Evolutionary conservation across 1,140 invertebrate species (phyloP).

Genomic region (Arctopsyche grandis): DNA sequence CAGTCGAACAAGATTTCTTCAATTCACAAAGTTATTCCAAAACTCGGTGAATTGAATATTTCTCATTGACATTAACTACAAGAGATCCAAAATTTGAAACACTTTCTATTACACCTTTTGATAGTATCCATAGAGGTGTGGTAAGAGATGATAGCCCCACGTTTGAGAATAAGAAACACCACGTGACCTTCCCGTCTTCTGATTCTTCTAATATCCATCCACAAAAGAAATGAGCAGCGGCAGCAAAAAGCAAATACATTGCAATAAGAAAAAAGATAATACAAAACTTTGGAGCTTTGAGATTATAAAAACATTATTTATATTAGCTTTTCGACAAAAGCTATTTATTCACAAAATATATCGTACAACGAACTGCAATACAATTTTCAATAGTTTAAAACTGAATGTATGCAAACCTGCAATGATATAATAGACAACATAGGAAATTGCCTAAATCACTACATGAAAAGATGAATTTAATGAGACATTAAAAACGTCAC

Average conservation of each 20-base stretch:
- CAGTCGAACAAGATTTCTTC: no score
- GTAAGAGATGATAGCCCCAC: slow-evolving; percentile 86
- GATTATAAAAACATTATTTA: neutral
- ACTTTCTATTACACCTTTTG: slow-evolving; percentile 75
- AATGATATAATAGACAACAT: neutral
- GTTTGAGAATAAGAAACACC: slow-evolving; percentile 68
- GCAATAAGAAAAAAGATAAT: neutral
- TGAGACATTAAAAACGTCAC: no score
- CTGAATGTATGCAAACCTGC: neutral
- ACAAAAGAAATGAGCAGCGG: slow-evolving; percentile 31
- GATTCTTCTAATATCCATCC: slow-evolving; percentile 59
- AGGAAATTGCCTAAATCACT: neutral
- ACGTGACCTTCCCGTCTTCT: slow-evolving; percentile 62
- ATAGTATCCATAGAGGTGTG: slow-evolving; percentile 81
- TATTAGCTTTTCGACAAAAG: neutral
- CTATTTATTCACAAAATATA: neutral
- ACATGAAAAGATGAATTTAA: no score
- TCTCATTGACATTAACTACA: slow-evolving; percentile 5
- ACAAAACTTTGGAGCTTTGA: neutral
- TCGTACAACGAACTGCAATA: neutral
- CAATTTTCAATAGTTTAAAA: neutral
- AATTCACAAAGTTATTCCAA: no score
- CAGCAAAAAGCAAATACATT: slow-evolving; percentile 38
- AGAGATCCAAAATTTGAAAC: neutral
- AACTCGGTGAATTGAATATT: slow-evolving; percentile 15